Conservation (phyloP, 2,113 vertebrate species). For the Phyllostomus hastatus region DNA sequence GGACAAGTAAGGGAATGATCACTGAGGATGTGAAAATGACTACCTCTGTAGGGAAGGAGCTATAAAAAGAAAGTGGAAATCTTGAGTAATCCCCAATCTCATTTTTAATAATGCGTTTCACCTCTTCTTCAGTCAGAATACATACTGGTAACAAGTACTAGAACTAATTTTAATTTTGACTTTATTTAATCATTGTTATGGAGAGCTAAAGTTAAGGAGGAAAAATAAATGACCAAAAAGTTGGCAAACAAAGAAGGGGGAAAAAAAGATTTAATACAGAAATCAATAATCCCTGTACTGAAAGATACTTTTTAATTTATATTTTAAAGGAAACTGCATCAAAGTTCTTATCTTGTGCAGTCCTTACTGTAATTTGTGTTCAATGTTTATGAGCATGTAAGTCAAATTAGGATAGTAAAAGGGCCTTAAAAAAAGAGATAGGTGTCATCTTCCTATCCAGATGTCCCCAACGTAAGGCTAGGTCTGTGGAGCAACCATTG, state of each 20-base stretch:
- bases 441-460: neutral
- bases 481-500: too few relatives aligned
- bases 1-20: neutral
- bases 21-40: neutral
- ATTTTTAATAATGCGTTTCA: conserved; percentile 23
- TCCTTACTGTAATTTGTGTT: neutral
- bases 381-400: neutral
- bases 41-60: neutral
- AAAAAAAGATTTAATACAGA: neutral
- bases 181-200: neutral
- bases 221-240: neutral
- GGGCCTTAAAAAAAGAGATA: neutral
- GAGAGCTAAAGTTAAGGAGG: conserved; percentile 3
- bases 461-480: neutral
- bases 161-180: conserved; percentile 24
- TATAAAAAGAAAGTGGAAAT: neutral
- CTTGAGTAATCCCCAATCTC: conserved; percentile 33
- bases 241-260: neutral
- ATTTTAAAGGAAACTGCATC: neutral
- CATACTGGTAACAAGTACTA: conserved; percentile 13
- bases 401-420: neutral
- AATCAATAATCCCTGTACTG: neutral
- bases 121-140: conserved; percentile 16
- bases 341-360: neutral
- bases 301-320: neutral